Conservation (phyloP, 2,797 vertebrate species). For the Cynodonichthys magdalenae region DNA sequence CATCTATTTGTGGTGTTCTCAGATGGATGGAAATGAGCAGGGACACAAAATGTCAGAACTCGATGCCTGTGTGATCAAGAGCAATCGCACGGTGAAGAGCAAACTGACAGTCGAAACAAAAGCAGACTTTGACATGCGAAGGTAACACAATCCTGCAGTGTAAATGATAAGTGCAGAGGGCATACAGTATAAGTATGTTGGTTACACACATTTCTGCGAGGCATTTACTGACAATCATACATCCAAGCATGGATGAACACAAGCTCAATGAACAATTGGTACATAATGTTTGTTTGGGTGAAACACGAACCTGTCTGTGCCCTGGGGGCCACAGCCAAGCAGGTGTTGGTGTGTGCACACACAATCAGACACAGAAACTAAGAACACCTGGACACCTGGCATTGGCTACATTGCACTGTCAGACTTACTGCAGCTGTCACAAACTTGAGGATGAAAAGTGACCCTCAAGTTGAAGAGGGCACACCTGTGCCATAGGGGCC, state of each 20-base stretch:
- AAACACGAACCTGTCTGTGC: constrained; percentile 76
- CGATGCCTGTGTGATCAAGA: constrained; percentile 63
- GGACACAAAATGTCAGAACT: constrained; percentile 60
- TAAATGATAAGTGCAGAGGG: constrained; percentile 60
- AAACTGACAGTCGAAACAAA: constrained; percentile 58
- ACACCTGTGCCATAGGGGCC: constrained; percentile 76
- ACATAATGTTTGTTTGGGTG: constrained; percentile 74
- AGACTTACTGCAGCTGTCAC: constrained; percentile 74
- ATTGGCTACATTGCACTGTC: constrained; percentile 51
- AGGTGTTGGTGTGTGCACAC: constrained; percentile 63
- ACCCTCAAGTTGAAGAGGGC: constrained; percentile 69
- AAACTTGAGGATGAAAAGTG: constrained; percentile 64
- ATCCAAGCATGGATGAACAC: constrained; percentile 17
- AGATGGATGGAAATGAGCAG: constrained; percentile 50
- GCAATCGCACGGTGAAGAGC: constrained; percentile 62
- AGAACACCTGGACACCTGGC: constrained; percentile 72
- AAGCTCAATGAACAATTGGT: constrained; percentile 51
- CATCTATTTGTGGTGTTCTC: constrained; percentile 56
- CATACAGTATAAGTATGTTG: constrained; percentile 52
- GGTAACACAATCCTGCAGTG: constrained; percentile 71
- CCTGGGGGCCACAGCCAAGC: constrained; percentile 65
- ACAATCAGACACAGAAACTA: constrained; percentile 36
- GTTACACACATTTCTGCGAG: constrained; percentile 46
- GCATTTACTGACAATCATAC: constrained; percentile 35
- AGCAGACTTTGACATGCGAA: constrained; percentile 63